phyloP scores from a whole-genome alignment of 2,888 invertebrate genomes.

The Xestobium rufovillosum region DNA sequence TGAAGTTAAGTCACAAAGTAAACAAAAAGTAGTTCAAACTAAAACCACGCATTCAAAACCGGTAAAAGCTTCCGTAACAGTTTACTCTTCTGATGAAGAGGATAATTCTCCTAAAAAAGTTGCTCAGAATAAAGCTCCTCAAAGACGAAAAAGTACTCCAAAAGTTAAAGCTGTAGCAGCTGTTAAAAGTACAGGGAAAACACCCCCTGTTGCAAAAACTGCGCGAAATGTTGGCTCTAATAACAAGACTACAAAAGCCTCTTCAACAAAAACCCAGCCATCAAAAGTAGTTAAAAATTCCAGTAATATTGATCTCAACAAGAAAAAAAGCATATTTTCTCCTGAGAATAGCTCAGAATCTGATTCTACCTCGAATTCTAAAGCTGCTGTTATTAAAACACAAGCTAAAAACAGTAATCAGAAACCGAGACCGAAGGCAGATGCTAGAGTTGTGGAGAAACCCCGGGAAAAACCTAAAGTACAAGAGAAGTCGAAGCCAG shows the following conservation, averaged over 20 bases:
- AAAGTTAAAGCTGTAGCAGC: constrained; percentile 60
- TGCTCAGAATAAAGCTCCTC: constrained; percentile 33
- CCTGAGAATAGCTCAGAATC: constrained; percentile 71
- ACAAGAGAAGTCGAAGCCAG: constrained; percentile 29
- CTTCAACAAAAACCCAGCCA: constrained; percentile 29
- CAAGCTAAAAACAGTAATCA: constrained; percentile 36
- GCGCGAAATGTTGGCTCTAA: constrained; percentile 57
- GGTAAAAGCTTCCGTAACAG: constrained; percentile 21
- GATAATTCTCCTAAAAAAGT: constrained; percentile 36
- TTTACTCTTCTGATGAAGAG: constrained; percentile 37
- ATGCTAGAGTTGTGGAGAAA: constrained; percentile 41
- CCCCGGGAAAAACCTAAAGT: constrained; percentile 30
- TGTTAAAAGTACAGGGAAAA: constrained; percentile 43
- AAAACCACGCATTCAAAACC: constrained; percentile 5
- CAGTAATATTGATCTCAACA: constrained; percentile 37
- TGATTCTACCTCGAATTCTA: constrained; percentile 42
- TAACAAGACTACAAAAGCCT: constrained; percentile 51
- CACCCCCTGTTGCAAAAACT: constrained; percentile 46
- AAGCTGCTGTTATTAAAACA: constrained; percentile 41
- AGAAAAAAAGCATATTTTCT: constrained; percentile 75
- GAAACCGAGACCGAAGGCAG: constrained; percentile 42
- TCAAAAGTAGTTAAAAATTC: constrained; percentile 20
- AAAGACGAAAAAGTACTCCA: constrained; percentile 48
- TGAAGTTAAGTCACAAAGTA: constrained; percentile 22
- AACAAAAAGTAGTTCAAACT: constrained; percentile 11